A percentile compares a stretch with the other conserved stretches of the same genome.
Conservation (phyloP, 1,140 invertebrate genomes). For the Aphelinus atriplicis region DNA sequence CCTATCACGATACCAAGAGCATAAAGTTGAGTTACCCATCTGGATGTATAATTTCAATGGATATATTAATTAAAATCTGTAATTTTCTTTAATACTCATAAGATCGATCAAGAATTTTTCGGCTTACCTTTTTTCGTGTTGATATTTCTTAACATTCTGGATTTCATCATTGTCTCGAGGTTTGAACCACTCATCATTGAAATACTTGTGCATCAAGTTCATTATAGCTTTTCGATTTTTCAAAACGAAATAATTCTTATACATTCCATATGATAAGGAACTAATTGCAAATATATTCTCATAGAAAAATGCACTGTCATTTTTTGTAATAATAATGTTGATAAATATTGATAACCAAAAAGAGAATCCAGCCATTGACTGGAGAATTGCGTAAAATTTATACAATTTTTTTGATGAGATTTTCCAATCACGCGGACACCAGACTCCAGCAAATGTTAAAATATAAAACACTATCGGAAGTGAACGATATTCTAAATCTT, state of each 20-base stretch:
- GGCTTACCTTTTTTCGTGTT: constrained; percentile 21
- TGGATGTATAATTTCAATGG: neutral
- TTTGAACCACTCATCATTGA: constrained; percentile 20
- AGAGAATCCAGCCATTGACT: constrained; percentile 11
- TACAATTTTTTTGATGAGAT: neutral
- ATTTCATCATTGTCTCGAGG: constrained; percentile 18
- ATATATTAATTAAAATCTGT: too few relatives aligned
- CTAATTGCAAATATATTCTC: constrained; percentile 23
- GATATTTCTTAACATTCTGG: constrained; percentile 1
- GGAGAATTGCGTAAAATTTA: neutral
- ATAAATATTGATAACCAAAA: constrained; percentile 21
- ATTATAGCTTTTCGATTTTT: neutral
- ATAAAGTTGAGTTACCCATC: constrained; percentile 23
- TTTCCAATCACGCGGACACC: constrained; percentile 23
- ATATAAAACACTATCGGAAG: constrained; percentile 27
- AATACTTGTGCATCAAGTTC: neutral
- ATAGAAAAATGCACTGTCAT: constrained; percentile 3
- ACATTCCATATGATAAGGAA: constrained; percentile 8
- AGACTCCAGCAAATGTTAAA: constrained; percentile 23
- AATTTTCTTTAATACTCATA: too few relatives aligned
- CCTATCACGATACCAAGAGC: constrained; percentile 1
- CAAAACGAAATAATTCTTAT: constrained; percentile 23
- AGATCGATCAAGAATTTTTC: neutral
- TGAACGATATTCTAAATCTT: constrained; percentile 10
- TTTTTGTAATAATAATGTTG: neutral